Evolutionary conservation across 2,797 vertebrate species (phyloP).

Genomic region (Pteropus rufus): DNA sequence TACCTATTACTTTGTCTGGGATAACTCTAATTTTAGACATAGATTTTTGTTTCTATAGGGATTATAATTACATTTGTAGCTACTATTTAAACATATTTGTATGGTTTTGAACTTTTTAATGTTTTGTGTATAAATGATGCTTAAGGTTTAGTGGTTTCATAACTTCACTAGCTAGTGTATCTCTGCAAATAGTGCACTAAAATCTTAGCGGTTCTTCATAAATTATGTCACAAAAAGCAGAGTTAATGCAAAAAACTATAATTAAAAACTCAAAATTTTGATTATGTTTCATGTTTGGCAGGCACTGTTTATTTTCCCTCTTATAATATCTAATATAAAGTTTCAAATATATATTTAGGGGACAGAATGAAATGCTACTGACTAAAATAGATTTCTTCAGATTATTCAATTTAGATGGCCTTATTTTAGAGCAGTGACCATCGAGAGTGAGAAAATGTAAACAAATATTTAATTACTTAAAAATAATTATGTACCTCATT

Average conservation of each 20-base stretch:
- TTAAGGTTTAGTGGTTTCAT: background rate
- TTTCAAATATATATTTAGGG: background rate
- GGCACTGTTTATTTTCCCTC: background rate
- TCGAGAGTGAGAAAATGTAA: background rate
- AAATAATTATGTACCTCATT: background rate
- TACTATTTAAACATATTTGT: background rate
- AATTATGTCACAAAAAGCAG: background rate
- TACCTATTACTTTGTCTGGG: background rate
- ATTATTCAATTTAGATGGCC: background rate
- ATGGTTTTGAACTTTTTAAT: background rate
- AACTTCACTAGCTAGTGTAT: background rate
- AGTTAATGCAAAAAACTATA: conserved; percentile 31
- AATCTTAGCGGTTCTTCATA: background rate
- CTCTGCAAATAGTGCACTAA: background rate
- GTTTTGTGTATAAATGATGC: background rate
- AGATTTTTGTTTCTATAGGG: background rate
- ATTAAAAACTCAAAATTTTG: conserved; percentile 40
- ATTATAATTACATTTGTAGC: background rate
- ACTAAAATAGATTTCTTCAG: background rate
- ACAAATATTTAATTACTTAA: background rate
- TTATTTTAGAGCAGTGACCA: background rate
- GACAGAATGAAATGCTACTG: background rate
- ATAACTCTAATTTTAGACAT: background rate
- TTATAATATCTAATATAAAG: conserved; percentile 25
- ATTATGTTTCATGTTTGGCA: background rate